These are phyloP conservation scores for Epiblema foenella DNA, from an alignment of 2,888 invertebrate genomes.

Conservation along the genomic window DNA sequence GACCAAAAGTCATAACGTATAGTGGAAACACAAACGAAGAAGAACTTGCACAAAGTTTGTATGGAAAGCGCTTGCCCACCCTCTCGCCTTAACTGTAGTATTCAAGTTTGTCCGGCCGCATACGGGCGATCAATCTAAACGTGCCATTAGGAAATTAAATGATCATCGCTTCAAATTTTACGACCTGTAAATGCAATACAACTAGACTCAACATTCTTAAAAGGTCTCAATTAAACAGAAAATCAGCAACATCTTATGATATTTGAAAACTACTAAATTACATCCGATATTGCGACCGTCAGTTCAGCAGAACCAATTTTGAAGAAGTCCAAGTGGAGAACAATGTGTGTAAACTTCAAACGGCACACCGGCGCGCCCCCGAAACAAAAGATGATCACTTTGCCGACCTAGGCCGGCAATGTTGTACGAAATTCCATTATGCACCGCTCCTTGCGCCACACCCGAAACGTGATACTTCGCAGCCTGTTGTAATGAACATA, in stretches of 20 bases:
- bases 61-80: no score
- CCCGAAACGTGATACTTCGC: no score
- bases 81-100: no score
- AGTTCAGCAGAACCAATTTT: slow-evolving; percentile 23
- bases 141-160: neutral
- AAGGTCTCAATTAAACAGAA: slow-evolving; percentile 33
- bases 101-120: neutral
- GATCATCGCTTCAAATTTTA: slow-evolving; percentile 9
- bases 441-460: no score
- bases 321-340: neutral
- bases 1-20: no score
- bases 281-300: slow-evolving; percentile 30
- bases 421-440: no score
- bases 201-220: slow-evolving; percentile 35
- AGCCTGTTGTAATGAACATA: no score
- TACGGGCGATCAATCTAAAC: slow-evolving; percentile 1
- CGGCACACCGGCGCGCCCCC: no score
- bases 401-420: no score
- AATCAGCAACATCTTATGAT: slow-evolving; percentile 39
- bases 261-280: slow-evolving; percentile 39
- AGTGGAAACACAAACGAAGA: no score
- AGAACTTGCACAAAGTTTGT: no score
- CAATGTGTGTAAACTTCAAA: neutral
- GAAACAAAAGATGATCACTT: no score
- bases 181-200: slow-evolving; percentile 21